These are phyloP conservation scores for Scomberomorus guttatus DNA, from an alignment of 2,797 vertebrate genomes.

Conservation along the genomic window DNA sequence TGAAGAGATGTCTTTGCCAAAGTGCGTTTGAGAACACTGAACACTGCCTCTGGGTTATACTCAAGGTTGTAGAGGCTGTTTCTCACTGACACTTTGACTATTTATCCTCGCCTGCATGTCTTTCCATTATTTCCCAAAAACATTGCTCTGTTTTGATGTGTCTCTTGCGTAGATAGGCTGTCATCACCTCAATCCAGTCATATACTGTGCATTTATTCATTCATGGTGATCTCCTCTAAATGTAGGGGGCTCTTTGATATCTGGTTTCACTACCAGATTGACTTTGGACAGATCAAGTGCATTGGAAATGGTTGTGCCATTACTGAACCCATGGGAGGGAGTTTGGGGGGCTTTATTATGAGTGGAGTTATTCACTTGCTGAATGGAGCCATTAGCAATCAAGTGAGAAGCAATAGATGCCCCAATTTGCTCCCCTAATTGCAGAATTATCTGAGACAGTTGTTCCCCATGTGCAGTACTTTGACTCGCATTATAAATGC, in stretches of 20 bases:
- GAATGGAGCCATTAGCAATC: not conserved
- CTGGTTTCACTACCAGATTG: no score
- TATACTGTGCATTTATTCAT: no score
- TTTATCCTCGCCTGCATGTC: no score
- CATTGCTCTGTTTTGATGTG: not conserved
- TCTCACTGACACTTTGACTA: not conserved
- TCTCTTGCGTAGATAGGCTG: not conserved
- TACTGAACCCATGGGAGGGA: no score
- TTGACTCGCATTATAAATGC: not conserved
- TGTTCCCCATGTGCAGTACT: slow-evolving; percentile 3
- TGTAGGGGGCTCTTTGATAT: no score
- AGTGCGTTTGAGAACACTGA: not conserved
- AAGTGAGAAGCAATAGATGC: slow-evolving; percentile 7
- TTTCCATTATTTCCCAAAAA: not conserved
- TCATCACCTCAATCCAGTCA: not conserved
- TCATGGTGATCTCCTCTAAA: no score
- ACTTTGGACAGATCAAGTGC: no score
- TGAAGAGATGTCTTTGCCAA: not conserved
- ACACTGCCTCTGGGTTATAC: no score
- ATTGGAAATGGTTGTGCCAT: no score
- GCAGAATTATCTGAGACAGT: slow-evolving; percentile 21
- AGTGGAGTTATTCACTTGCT: not conserved
- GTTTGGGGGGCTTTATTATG: no score
- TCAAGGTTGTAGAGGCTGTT: not conserved
- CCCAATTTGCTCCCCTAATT: not conserved